phyloP scores from a whole-genome alignment of 2,113 vertebrate genomes.

The Ahaetulla prasina region DNA sequence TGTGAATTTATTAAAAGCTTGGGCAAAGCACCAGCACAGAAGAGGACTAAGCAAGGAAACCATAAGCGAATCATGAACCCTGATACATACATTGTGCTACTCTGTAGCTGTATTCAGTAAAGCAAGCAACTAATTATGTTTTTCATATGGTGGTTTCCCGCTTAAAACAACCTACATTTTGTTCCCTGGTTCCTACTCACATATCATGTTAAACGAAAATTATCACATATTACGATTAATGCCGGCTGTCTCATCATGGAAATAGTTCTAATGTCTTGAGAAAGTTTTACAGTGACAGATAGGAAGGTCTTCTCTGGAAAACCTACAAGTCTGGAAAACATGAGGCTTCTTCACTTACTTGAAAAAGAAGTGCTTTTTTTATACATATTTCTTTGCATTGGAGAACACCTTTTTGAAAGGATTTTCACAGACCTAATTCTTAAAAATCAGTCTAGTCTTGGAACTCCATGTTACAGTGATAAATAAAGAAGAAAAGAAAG shows the following conservation, averaged over 20 bases:
- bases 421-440: background rate
- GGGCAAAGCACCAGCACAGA: background rate
- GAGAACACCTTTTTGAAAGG: background rate
- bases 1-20: background rate
- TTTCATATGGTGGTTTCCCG: background rate
- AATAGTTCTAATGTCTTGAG: background rate
- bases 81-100: background rate
- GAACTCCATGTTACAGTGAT: background rate
- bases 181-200: background rate
- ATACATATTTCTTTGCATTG: background rate
- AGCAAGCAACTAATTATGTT: background rate
- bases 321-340: background rate
- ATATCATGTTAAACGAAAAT: background rate
- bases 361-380: background rate
- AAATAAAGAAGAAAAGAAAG: background rate
- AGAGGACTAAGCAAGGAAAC: background rate
- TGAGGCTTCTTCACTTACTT: background rate
- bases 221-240: background rate
- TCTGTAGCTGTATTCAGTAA: background rate
- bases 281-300: background rate
- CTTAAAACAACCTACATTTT: background rate
- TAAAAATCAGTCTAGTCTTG: background rate
- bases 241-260: background rate
- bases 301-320: background rate
- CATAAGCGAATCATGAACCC: background rate